phyloP scores from a whole-genome alignment of 2,888 invertebrate genomes.

The Limulus polyphemus region DNA sequence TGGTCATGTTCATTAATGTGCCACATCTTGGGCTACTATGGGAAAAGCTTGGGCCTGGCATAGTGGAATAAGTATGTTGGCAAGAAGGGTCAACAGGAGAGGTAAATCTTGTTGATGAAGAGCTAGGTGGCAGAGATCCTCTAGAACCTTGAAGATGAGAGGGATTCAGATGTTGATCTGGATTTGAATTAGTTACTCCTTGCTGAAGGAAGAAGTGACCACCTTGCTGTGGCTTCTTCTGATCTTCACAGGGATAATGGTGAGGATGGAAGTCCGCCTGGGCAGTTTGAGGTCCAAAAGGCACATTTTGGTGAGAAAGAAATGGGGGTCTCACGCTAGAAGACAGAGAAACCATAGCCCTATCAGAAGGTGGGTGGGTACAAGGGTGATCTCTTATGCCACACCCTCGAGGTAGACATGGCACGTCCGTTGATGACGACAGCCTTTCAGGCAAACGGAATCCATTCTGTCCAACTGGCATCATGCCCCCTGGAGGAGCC shows the following conservation, averaged over 20 bases:
- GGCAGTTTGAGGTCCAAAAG: conserved; percentile 31
- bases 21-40: conserved; percentile 44
- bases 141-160: conserved; percentile 61
- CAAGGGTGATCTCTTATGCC: conserved; percentile 25
- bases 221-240: conserved; percentile 5
- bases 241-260: no score
- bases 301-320: conserved; percentile 14
- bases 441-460: no score
- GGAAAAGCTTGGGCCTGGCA: conserved; percentile 25
- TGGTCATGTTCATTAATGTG: conserved; percentile 31
- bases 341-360: conserved; percentile 4
- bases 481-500: conserved; percentile 20
- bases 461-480: conserved; percentile 10
- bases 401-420: conserved; percentile 12
- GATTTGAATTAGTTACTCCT: conserved; percentile 27
- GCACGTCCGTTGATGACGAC: not conserved
- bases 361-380: conserved; percentile 10
- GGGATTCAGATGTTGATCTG: conserved; percentile 57
- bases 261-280: not conserved
- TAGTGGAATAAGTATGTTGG: conserved; percentile 39
- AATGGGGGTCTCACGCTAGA: not conserved
- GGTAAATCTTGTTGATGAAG: conserved; percentile 55
- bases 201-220: conserved; percentile 2
- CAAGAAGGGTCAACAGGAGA: conserved; percentile 53
- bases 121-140: conserved; percentile 49